phyloP scores from a whole-genome alignment of 2,113 vertebrate species.

The Ranitomeya variabilis region DNA sequence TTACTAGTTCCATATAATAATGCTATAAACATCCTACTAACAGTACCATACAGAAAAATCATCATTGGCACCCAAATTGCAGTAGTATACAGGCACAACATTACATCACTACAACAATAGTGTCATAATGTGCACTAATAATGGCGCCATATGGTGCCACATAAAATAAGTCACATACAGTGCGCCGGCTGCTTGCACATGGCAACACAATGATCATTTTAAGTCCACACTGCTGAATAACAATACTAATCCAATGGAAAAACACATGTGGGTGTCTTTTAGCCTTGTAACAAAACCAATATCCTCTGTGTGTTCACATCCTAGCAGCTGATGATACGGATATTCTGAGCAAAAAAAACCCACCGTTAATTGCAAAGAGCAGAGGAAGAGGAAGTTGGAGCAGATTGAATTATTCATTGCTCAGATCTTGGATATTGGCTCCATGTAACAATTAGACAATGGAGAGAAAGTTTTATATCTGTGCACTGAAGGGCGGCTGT shows the following conservation, averaged over 20 bases:
- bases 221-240: background rate
- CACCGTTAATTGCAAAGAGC: constrained; percentile 63
- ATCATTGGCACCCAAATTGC: background rate
- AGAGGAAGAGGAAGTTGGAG: constrained; percentile 46
- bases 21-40: background rate
- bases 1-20: background rate
- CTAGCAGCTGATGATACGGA: constrained; percentile 39
- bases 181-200: background rate
- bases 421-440: constrained; percentile 19
- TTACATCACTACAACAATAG: background rate
- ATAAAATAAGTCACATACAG: background rate
- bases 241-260: constrained; percentile 18
- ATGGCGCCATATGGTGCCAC: background rate
- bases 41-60: background rate
- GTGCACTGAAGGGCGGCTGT: background rate
- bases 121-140: background rate
- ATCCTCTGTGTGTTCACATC: constrained; percentile 16
- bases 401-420: constrained; percentile 58
- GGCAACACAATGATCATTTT: background rate
- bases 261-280: constrained; percentile 20
- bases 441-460: constrained; percentile 6
- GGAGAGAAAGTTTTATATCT: background rate
- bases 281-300: background rate
- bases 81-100: background rate
- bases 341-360: constrained; percentile 58